phyloP scores from a whole-genome alignment of 2,797 vertebrate species.

The Pseudomugil gertrudae region DNA sequence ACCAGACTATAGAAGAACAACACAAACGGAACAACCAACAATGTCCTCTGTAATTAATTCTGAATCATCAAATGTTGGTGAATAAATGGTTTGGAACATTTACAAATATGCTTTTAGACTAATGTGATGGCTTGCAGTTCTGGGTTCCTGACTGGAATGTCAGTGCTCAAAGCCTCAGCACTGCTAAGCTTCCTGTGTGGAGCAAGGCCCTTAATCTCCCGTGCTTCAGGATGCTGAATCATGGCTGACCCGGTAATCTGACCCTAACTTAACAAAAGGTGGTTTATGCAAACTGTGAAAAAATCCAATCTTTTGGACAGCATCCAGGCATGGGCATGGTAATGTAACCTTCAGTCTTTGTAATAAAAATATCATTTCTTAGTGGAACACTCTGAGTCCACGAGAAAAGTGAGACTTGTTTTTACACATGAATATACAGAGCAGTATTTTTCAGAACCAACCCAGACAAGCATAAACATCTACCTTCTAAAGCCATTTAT shows the following conservation, averaged over 20 bases:
- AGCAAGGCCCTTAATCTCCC: neutral
- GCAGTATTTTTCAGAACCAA: slow-evolving; percentile 22
- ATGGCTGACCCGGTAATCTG: neutral
- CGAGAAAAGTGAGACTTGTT: slow-evolving; percentile 17
- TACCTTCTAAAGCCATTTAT: slow-evolving; percentile 10
- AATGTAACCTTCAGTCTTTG: slow-evolving; percentile 18
- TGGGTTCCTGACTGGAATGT: neutral
- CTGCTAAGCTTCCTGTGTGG: neutral
- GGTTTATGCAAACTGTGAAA: neutral
- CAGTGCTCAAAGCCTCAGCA: neutral
- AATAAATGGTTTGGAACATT: neutral
- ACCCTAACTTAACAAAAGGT: neutral
- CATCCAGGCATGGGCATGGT: slow-evolving; percentile 4
- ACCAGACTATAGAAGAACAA: neutral
- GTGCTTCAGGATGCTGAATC: neutral
- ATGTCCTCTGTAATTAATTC: neutral
- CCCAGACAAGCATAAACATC: slow-evolving; percentile 32
- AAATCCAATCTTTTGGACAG: neutral
- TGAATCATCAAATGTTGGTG: neutral
- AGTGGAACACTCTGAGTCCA: slow-evolving; percentile 8
- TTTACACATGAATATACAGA: slow-evolving; percentile 35
- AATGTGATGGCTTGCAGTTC: neutral
- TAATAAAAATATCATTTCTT: slow-evolving; percentile 4
- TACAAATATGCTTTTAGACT: neutral
- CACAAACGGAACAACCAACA: neutral